These are phyloP conservation scores for Drosophila ochracea DNA, from an alignment of 2,888 invertebrate species.

Conservation along the genomic window DNA sequence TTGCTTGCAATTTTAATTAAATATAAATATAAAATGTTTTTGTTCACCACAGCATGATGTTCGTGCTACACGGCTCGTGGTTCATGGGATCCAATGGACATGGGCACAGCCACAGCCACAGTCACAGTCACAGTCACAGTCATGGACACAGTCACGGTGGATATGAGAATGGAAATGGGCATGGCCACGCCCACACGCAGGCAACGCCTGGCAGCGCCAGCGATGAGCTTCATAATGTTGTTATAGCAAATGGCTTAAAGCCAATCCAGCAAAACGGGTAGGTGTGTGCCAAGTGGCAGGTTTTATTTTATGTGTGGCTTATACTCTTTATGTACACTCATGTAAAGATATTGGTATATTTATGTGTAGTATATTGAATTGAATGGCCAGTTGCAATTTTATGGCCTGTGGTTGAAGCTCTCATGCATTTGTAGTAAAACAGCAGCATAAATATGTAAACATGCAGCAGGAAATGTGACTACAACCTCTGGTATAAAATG, in stretches of 20 bases:
- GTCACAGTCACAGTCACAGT: conserved; percentile 39
- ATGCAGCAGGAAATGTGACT: not conserved
- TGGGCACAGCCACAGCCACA: conserved; percentile 54
- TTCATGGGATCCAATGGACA: conserved; percentile 79
- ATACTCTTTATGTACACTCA: conserved; percentile 1
- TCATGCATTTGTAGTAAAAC: conserved; percentile 29
- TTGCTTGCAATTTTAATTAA: conserved; percentile 41
- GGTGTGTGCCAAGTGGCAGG: conserved; percentile 30
- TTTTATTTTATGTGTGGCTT: conserved; percentile 13
- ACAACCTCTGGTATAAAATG: accelerated
- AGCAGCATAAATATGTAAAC: conserved; percentile 2
- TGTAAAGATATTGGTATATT: conserved; percentile 1
- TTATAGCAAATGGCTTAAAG: conserved; percentile 62
- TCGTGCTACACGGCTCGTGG: conserved; percentile 91
- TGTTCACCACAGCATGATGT: conserved; percentile 88
- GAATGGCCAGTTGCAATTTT: conserved; percentile 45
- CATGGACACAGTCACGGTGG: conserved; percentile 38
- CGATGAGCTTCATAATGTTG: conserved; percentile 51
- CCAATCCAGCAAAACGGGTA: conserved; percentile 46
- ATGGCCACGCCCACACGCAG: conserved; percentile 22
- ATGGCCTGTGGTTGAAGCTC: conserved; percentile 48
- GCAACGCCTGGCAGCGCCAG: conserved; percentile 8
- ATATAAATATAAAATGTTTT: conserved; percentile 40
- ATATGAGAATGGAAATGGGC: conserved; percentile 31
- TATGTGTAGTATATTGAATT: conserved; percentile 42